phyloP scores from a whole-genome alignment of 1,140 invertebrate species.

The Aphaenogaster rudis region DNA sequence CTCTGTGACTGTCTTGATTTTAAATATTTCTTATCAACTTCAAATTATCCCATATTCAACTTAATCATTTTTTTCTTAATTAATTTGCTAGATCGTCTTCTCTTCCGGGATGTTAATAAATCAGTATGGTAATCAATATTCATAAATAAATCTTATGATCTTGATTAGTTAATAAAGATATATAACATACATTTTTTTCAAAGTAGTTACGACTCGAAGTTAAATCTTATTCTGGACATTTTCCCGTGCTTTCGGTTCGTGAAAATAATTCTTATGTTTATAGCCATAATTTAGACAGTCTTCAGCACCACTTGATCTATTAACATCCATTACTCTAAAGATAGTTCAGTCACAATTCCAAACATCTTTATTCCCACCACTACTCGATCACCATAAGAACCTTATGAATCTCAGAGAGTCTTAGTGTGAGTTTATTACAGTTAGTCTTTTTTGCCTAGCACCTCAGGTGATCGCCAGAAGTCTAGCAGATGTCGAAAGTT shows the following conservation, averaged over 20 bases:
- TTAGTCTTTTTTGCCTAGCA: conserved; percentile 82
- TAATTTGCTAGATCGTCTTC: background rate
- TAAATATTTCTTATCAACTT: background rate
- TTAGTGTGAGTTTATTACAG: conserved; percentile 28
- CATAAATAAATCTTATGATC: conserved; percentile 17
- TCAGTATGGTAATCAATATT: conserved; percentile 29
- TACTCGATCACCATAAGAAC: conserved; percentile 37
- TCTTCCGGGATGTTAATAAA: conserved; percentile 42
- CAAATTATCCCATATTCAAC: conserved; percentile 14
- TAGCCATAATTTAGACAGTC: background rate
- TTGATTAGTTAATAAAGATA: conserved; percentile 1
- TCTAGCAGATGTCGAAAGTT: conserved; percentile 84
- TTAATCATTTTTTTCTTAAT: background rate
- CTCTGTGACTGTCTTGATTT: conserved; percentile 12
- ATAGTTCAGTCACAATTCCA: conserved; percentile 23
- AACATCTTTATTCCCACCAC: conserved; percentile 1
- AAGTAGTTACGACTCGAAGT: background rate
- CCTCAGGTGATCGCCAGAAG: conserved; percentile 83
- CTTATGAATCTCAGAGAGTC: conserved; percentile 20
- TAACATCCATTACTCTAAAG: conserved; percentile 29
- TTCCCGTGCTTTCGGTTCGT: background rate
- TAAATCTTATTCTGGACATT: conserved; percentile 29
- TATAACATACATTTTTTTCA: background rate
- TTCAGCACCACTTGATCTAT: conserved; percentile 35
- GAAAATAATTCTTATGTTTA: conserved; percentile 21